Evolutionary conservation across 2,113 vertebrate species (phyloP), one percentile per base, ranked within the genome.

Genomic region (Murina feae): DNA sequence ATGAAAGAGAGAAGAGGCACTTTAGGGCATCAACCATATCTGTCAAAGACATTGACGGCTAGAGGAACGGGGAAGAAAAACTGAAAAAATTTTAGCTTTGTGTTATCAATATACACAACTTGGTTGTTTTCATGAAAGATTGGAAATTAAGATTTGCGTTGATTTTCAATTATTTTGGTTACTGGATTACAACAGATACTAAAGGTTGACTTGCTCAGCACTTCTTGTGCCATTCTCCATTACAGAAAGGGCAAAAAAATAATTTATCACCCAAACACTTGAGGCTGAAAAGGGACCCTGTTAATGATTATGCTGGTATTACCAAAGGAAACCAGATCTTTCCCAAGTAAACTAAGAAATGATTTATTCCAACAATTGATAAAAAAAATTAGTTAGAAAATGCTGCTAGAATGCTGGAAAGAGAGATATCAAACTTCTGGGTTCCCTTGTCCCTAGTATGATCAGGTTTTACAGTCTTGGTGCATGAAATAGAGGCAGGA

Each of bases 81-180:
- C n/a, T 49, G 68, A 69, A 86, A 74, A 37, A 72, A 65, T 39
- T 85, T 94, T 63, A 72, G 30, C 21, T 87, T 86, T 76, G 35
- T 74, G 23, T 69, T 90, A 88, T 85, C 69, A 93, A 82, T 79
- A 90, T 18, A 49, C 1, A 55, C 28, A 49, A 20, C 58, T 81
- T 51, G n/a, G 47, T 68, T 81, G 7, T 95, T 91, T 90, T 81
- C 76, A 25, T 72, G 55, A 58, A 92, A 85, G 94, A 28, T 32
- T 90, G 2, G 79, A 95, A 95, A 92, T 96, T 92, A 94, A 79
- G 85, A 95, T 88, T 96, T 86, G 63, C 66, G 89, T 83, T 89
- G 92, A 86, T 95, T 96, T 97, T 95, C 93, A 83, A 37, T 96
- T 86, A 92, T 85, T 96, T 89, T 92, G 47, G 53, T 88, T 89